Percentiles rank a stretch among this genome's conserved stretches.
These are phyloP conservation scores for Origma solitaria DNA, from an alignment of 2,113 vertebrate genomes.

Conservation along the genomic window DNA sequence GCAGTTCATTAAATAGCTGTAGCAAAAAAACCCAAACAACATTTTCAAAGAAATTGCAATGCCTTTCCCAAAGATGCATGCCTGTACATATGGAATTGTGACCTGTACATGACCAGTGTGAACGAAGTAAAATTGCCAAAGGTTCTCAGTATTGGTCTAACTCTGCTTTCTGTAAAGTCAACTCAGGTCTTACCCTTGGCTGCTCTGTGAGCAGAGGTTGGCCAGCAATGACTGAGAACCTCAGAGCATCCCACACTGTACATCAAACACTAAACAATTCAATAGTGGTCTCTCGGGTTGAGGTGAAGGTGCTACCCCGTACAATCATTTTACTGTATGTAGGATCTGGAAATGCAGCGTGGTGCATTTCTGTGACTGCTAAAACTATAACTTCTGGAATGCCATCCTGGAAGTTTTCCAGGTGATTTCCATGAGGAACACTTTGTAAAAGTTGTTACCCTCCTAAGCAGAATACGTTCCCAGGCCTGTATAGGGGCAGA, in stretches of 20 bases:
- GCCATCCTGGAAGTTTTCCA: conserved; percentile 76
- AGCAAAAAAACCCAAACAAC: neutral
- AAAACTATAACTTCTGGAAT: conserved; percentile 82
- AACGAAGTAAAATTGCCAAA: neutral
- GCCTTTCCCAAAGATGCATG: neutral
- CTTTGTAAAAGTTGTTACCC: conserved; percentile 81
- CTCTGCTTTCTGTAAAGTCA: neutral
- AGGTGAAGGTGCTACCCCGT: conserved; percentile 25
- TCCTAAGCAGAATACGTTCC: conserved; percentile 71
- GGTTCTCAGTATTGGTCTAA: neutral
- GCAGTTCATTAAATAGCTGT: neutral
- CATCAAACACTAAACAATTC: conserved; percentile 22
- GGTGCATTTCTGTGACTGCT: conserved; percentile 66
- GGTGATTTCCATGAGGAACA: conserved; percentile 80
- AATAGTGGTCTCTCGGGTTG: neutral
- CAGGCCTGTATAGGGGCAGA: conserved; percentile 72
- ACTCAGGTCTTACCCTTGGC: neutral
- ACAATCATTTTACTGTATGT: neutral
- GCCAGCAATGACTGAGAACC: neutral
- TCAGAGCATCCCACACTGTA: neutral
- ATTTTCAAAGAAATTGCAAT: neutral
- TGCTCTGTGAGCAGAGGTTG: neutral
- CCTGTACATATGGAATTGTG: neutral
- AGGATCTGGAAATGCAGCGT: conserved; percentile 46
- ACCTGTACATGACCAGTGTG: fast-evolving